A percentile compares a stretch with the other conserved stretches of the same genome.
These are phyloP conservation scores for Prietella phreatophila DNA, from an alignment of 2,113 vertebrate genomes.

Conservation along the genomic window DNA sequence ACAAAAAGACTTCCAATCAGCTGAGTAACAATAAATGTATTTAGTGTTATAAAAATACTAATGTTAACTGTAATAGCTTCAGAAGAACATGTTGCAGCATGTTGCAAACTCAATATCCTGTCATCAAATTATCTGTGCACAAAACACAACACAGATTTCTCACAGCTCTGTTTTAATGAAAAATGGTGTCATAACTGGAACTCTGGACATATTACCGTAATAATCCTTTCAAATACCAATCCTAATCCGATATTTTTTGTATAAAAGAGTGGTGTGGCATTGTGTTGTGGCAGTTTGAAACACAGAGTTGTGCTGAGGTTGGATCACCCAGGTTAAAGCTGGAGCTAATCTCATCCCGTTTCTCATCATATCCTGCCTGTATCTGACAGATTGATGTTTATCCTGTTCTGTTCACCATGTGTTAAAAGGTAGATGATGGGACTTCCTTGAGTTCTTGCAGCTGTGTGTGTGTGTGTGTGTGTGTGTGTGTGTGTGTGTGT, in stretches of 20 bases:
- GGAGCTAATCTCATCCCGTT: slow-evolving; percentile 23
- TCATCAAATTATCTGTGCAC: neutral
- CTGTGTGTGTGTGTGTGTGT: slow-evolving; percentile 11
- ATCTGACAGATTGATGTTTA: slow-evolving; percentile 37
- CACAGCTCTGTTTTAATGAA: neutral
- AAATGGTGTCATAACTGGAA: neutral
- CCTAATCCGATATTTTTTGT: neutral
- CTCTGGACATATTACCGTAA: neutral
- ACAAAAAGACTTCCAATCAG: neutral
- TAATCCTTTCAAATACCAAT: neutral
- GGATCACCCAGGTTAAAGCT: slow-evolving; percentile 22
- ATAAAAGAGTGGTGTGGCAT: neutral
- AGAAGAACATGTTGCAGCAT: neutral
- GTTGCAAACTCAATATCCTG: neutral
- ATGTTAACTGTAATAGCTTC: neutral
- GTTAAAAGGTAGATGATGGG: slow-evolving; percentile 10
- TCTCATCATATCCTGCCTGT: slow-evolving; percentile 47
- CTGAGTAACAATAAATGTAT: neutral
- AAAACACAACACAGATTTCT: neutral
- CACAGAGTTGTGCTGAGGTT: neutral
- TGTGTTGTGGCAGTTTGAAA: neutral
- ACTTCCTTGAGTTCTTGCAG: slow-evolving; percentile 38
- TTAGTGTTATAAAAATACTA: neutral
- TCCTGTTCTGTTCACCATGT: slow-evolving; percentile 32
- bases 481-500: slow-evolving; percentile 9